Conservation (phyloP, 2,797 vertebrate species). For the Parauchenoglanis ngamensis region DNA sequence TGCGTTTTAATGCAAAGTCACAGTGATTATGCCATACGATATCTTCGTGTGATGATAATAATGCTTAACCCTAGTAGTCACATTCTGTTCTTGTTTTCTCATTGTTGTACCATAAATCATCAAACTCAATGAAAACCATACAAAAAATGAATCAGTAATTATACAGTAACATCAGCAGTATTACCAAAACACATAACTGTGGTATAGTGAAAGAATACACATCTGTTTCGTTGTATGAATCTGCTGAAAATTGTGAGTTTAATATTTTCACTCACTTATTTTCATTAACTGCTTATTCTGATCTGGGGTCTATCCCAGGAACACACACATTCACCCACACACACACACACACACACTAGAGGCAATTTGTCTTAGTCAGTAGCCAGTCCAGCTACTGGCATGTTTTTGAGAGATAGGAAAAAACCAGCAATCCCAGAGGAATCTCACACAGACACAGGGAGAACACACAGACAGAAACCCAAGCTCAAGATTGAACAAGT, state of each 20-base stretch:
- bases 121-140: slow-evolving; percentile 7
- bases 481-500: neutral
- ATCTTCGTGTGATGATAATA: neutral
- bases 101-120: neutral
- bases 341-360: neutral
- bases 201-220: neutral
- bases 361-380: slow-evolving; percentile 9
- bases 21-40: neutral
- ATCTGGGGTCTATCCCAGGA: neutral
- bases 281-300: slow-evolving; percentile 18
- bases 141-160: neutral
- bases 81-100: neutral
- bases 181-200: slow-evolving; percentile 19
- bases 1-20: neutral
- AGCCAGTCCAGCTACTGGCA: neutral
- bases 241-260: neutral
- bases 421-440: neutral
- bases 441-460: neutral
- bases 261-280: slow-evolving; percentile 1
- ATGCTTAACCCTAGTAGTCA: slow-evolving; percentile 1
- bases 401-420: slow-evolving; percentile 5
- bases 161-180: slow-evolving; percentile 7
- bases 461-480: neutral
- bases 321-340: neutral
- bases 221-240: neutral